Evolutionary conservation across 1,140 invertebrate species (phyloP).

Genomic region (Metopolophium dirhodum): DNA sequence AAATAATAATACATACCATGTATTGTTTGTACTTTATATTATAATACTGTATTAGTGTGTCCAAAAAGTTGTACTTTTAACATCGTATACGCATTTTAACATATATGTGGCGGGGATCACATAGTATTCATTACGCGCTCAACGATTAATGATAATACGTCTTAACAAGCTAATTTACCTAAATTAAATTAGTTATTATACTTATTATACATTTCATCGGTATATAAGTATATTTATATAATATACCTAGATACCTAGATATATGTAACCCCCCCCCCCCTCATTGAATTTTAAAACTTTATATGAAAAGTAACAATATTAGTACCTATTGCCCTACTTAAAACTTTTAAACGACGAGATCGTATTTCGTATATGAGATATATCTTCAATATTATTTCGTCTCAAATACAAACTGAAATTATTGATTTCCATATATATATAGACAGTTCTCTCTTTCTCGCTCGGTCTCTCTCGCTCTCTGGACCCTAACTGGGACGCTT

Average conservation of each 20-base stretch:
- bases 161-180: neutral
- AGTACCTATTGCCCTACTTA: neutral
- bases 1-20: neutral
- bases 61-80: neutral
- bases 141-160: neutral
- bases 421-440: conserved; percentile 20
- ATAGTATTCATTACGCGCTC: neutral
- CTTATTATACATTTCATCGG: neutral
- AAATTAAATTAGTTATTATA: neutral
- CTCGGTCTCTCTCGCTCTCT: conserved; percentile 16
- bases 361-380: neutral
- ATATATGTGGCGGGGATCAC: neutral
- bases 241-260: neutral
- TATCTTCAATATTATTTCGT: neutral
- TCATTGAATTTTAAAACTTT: neutral
- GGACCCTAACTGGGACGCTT: conserved; percentile 28
- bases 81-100: neutral
- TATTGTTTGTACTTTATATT: neutral
- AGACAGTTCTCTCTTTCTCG: neutral
- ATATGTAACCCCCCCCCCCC: neutral
- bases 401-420: neutral
- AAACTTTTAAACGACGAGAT: neutral
- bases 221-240: neutral
- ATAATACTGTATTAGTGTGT: neutral
- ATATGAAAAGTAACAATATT: neutral